These are phyloP conservation scores for Gymnoscopelus microlampas DNA, from an alignment of 2,797 vertebrate genomes.

Conservation along the genomic window DNA sequence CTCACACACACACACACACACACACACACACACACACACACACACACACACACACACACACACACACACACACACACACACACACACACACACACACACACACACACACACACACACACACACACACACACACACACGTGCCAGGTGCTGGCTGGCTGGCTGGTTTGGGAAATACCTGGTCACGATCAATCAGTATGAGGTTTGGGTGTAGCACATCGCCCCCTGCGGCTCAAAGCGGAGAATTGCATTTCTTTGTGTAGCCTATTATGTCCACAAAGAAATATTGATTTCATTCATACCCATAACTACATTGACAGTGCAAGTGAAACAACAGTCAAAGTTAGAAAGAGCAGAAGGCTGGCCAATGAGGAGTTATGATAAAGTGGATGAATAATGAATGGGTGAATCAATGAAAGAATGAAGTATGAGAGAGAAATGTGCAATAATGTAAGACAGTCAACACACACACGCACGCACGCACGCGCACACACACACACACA, in stretches of 20 bases:
- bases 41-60: too few species aligned
- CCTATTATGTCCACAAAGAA: not conserved
- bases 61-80: too few species aligned
- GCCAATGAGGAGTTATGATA: too few species aligned
- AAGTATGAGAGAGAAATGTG: not conserved
- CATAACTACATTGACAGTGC: too few species aligned
- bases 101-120: too few species aligned
- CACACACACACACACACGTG: conserved; percentile 22
- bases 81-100: too few species aligned
- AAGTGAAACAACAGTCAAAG: too few species aligned
- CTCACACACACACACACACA: too few species aligned
- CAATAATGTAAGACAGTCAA: not conserved
- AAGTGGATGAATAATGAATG: not conserved
- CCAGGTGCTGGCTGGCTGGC: conserved; percentile 51
- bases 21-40: too few species aligned
- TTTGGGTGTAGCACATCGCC: conserved; percentile 54
- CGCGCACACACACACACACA: not conserved
- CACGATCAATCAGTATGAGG: conserved; percentile 71
- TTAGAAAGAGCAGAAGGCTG: too few species aligned
- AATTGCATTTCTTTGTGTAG: conserved; percentile 20
- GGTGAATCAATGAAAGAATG: not conserved
- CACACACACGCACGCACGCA: not conserved
- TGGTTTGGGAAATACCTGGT: conserved; percentile 86
- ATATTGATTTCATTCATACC: not conserved
- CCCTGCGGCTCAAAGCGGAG: conserved; percentile 52